These are phyloP conservation scores for Lasius fuliginosus DNA, from an alignment of 2,888 invertebrate genomes.

Conservation along the genomic window DNA sequence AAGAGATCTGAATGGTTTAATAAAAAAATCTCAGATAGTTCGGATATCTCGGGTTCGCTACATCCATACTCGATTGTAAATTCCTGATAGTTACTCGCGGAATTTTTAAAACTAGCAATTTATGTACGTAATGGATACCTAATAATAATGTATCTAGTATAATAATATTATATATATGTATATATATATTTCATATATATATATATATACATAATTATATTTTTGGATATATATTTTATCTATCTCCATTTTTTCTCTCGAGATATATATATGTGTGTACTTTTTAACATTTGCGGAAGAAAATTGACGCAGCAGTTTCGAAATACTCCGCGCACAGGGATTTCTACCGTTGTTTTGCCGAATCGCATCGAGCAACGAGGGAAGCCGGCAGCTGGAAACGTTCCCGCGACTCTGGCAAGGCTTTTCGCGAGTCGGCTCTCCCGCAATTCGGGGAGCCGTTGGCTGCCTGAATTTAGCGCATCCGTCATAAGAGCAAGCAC, in stretches of 20 bases:
- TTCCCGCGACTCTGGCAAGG: slow-evolving; percentile 45
- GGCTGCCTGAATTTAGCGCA: slow-evolving; percentile 66
- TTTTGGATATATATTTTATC: background rate
- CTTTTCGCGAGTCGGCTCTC: slow-evolving; percentile 41
- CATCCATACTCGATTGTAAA: background rate
- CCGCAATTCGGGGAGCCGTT: slow-evolving; percentile 17
- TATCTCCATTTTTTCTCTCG: background rate
- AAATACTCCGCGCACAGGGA: background rate
- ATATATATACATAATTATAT: background rate
- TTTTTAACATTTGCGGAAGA: background rate
- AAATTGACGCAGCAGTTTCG: background rate
- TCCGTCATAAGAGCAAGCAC: slow-evolving; percentile 39
- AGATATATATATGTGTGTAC: background rate
- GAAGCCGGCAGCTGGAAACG: slow-evolving; percentile 35
- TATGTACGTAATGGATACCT: background rate
- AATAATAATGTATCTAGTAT: background rate
- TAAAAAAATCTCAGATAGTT: background rate
- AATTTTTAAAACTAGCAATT: background rate
- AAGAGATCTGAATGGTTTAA: background rate
- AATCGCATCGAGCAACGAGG: slow-evolving; percentile 7
- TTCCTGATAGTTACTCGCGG: background rate
- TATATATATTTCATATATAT: too few relatives aligned
- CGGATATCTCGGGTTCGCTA: background rate
- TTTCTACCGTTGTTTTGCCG: background rate
- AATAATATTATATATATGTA: too few relatives aligned